These are phyloP conservation scores for Plebejus anna DNA, from an alignment of 2,888 invertebrate genomes.

Conservation along the genomic window DNA sequence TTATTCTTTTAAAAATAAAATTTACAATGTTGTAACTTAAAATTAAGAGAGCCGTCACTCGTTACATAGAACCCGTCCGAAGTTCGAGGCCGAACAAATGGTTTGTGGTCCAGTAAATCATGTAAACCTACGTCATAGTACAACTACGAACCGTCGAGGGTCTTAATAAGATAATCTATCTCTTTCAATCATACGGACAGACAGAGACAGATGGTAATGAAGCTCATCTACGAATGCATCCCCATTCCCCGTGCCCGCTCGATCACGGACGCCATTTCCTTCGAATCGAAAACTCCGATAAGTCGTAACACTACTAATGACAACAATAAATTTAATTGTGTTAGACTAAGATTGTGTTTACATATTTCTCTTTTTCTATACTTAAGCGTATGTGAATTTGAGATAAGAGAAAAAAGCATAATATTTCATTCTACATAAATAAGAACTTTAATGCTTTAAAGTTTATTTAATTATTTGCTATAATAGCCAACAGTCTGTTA, in stretches of 20 bases:
- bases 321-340: slow-evolving; percentile 11
- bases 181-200: slow-evolving; percentile 35
- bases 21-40: neutral
- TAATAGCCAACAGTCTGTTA: too few relatives aligned
- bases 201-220: slow-evolving; percentile 37
- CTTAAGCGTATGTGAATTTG: too few relatives aligned
- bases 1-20: too few relatives aligned
- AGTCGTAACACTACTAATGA: slow-evolving; percentile 38
- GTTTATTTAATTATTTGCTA: too few relatives aligned
- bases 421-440: neutral
- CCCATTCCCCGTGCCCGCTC: slow-evolving; percentile 36
- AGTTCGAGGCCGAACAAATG: slow-evolving; percentile 6
- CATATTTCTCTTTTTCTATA: neutral
- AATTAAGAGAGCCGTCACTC: neutral
- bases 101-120: slow-evolving; percentile 13
- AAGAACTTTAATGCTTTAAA: neutral
- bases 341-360: neutral
- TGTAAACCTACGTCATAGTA: slow-evolving; percentile 5
- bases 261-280: slow-evolving; percentile 47
- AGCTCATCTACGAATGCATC: slow-evolving; percentile 40
- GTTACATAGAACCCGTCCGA: neutral
- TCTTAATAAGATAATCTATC: slow-evolving; percentile 34
- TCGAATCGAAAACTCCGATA: slow-evolving; percentile 42
- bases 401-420: too few relatives aligned
- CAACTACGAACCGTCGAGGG: slow-evolving; percentile 9